phyloP scores from a whole-genome alignment of 2,797 vertebrate species.

The Tinamus major region DNA sequence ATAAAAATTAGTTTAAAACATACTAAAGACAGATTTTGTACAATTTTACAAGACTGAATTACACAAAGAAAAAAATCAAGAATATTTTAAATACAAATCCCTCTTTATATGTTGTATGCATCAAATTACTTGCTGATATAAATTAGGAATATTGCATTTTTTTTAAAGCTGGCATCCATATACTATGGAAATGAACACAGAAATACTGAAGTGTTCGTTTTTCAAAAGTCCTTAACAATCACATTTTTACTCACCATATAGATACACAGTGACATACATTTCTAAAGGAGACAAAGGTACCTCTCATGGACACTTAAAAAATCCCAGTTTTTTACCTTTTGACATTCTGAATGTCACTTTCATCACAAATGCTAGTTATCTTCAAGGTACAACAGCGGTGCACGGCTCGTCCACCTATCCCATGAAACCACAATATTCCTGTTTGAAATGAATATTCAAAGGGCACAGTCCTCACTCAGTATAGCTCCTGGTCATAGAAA shows the following conservation, averaged over 20 bases:
- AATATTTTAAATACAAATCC: slow-evolving; percentile 40
- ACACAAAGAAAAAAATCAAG: slow-evolving; percentile 19
- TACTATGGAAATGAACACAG: not conserved
- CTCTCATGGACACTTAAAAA: slow-evolving; percentile 33
- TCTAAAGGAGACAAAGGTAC: slow-evolving; percentile 49
- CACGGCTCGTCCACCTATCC: not conserved
- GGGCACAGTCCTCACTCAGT: not conserved
- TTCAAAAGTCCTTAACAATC: not conserved
- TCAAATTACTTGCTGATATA: slow-evolving; percentile 55
- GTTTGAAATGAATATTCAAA: not conserved
- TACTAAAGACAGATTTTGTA: slow-evolving; percentile 51
- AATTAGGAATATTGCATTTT: slow-evolving; percentile 33
- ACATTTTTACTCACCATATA: slow-evolving; percentile 30
- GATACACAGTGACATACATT: not conserved
- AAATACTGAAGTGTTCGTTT: slow-evolving; percentile 11
- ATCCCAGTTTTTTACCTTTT: not conserved
- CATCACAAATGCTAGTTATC: not conserved
- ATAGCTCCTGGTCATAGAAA: not conserved
- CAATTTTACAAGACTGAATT: slow-evolving; percentile 70
- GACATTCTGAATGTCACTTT: not conserved
- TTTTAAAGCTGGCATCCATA: slow-evolving; percentile 34
- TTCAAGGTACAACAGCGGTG: not conserved
- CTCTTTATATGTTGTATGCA: slow-evolving; percentile 38
- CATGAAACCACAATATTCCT: not conserved
- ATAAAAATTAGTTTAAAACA: slow-evolving; percentile 62